Conservation (phyloP, 2,888 invertebrate species). For the Hemistola chrysoprasaria region DNA sequence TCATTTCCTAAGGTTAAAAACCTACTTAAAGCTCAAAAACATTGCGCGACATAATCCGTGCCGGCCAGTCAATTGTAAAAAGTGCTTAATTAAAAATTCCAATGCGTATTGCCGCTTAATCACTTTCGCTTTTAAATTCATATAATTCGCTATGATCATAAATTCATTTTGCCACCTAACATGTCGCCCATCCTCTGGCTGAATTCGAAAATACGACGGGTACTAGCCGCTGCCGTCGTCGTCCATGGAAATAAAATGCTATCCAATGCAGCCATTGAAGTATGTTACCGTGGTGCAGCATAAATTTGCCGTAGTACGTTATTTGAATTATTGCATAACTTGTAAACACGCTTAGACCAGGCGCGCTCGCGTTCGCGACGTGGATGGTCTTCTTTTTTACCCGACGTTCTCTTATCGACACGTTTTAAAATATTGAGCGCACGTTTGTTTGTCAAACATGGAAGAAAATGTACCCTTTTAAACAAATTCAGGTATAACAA, state of each 20-base stretch:
- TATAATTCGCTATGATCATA: constrained; percentile 72
- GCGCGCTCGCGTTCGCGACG: constrained; percentile 53
- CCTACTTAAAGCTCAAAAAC: no score
- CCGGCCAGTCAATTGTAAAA: constrained; percentile 49
- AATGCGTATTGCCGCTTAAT: constrained; percentile 51
- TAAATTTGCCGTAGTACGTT: constrained; percentile 73
- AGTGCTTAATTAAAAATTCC: constrained; percentile 65
- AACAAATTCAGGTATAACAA: constrained; percentile 13
- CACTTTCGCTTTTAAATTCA: constrained; percentile 62
- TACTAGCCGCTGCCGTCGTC: constrained; percentile 54
- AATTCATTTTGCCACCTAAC: constrained; percentile 74
- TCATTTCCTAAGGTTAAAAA: no score
- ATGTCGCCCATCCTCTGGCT: constrained; percentile 57
- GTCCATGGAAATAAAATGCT: constrained; percentile 76
- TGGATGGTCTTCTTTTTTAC: constrained; percentile 50
- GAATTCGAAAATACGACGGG: constrained; percentile 65
- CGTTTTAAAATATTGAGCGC: constrained; percentile 46
- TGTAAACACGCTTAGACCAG: constrained; percentile 74
- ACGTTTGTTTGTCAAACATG: constrained; percentile 40
- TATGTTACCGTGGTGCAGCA: constrained; percentile 74
- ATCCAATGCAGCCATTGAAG: constrained; percentile 77
- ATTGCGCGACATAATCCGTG: constrained; percentile 31
- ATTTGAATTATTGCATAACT: constrained; percentile 79
- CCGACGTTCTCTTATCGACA: constrained; percentile 42
- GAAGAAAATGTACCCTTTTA: constrained; percentile 18